Base-by-base conservation (phyloP, 1,140 invertebrate genomes). In the Saxidomus purpurata region DNA sequence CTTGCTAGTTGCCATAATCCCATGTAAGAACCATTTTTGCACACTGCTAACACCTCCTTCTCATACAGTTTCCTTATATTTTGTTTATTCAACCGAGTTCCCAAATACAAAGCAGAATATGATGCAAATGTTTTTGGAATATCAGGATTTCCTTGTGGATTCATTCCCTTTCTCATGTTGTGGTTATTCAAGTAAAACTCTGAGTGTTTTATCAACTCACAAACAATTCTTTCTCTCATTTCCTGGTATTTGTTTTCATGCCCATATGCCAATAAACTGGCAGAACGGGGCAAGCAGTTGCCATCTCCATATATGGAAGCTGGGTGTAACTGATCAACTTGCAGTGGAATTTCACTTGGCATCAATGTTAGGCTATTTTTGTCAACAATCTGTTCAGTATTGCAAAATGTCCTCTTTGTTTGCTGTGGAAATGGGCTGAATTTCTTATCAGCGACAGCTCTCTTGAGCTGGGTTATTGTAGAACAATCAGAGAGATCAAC, bases 1-100 rank as follows among this genome's bases (percentile, higher is more conserved):
- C 52, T 11, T 38, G 79, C 79, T 22, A 82, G 8, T n/a, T 82
- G 79, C 79, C 79, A 82, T 11, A 82, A 28, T 13, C 79, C 79
- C 79, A 63, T 82, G 8, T 28, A 82, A 25, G 79, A n/a, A 17
- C 79, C 52, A 25, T 49, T 28, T n/a, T 63, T 82, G 8, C 6
- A 31, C 9, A 82, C 38, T 55, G 52, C 43, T 0, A 63, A 2
- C 28, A 82, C 22, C 38, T 82, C 79, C 19, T 82, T 52, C 17
- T 82, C 79, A 31, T 36, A 82, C 1, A 82, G 8, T 9, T 36
- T 82, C 15, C n/a, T 36, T 0, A 82, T 34, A 1, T 25, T 25
- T 0, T 25, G 8, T 31, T 59, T 38, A 11, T 49, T 82, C 17
- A 82, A 34, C 6, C n/a, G 47, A n/a, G 36, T n/a, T 28, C 79